A percentile compares a stretch with the other conserved stretches of the same genome.
These are phyloP conservation scores for Melikaiella ostensackeni DNA, from an alignment of 2,888 invertebrate species.

Conservation along the genomic window DNA sequence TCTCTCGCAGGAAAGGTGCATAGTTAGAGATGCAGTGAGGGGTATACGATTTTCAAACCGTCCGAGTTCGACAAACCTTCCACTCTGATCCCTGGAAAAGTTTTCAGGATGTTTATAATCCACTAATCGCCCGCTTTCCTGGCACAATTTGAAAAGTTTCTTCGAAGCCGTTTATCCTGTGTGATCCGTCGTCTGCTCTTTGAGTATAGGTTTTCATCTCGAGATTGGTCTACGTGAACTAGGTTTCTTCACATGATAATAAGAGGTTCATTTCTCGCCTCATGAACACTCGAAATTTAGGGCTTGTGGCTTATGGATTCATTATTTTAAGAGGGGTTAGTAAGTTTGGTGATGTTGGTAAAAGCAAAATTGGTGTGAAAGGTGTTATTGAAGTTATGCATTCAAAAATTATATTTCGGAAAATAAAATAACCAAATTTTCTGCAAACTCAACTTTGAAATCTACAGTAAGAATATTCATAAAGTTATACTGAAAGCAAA, in stretches of 20 bases:
- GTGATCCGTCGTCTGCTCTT: conserved; percentile 56
- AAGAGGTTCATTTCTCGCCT: conserved; percentile 75
- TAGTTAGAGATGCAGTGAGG: conserved; percentile 18
- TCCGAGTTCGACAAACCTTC: neutral
- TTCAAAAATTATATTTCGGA: no score
- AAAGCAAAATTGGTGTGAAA: no score
- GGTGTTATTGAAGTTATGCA: no score
- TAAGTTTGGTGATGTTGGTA: no score
- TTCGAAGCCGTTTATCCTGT: conserved; percentile 61
- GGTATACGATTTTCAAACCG: neutral
- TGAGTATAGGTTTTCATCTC: conserved; percentile 30
- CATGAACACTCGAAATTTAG: conserved; percentile 73
- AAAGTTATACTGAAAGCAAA: no score
- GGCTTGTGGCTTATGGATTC: conserved; percentile 41
- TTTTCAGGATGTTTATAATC: conserved; percentile 75
- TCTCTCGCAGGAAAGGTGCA: conserved; percentile 41
- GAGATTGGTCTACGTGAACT: neutral
- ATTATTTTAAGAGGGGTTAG: neutral
- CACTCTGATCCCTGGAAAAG: conserved; percentile 70
- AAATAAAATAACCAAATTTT: no score
- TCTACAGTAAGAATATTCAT: no score
- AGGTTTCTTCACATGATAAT: conserved; percentile 57
- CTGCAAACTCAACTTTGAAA: no score
- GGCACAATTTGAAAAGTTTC: conserved; percentile 74
- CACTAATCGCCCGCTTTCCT: conserved; percentile 73